Conservation (phyloP, 2,797 vertebrate genomes). For the Echiichthys vipera region DNA sequence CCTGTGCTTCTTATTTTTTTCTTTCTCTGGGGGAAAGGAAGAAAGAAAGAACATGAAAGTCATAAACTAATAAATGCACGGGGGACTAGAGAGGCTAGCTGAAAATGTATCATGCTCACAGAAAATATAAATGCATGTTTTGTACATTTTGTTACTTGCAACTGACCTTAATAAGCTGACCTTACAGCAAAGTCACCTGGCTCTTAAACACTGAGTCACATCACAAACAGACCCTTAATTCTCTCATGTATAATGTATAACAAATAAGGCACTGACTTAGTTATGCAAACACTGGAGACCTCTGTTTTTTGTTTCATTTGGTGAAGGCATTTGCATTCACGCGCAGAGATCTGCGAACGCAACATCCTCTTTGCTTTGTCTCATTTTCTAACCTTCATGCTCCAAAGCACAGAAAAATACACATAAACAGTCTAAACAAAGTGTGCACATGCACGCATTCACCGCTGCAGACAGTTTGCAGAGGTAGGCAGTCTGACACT, state of each 20-base stretch:
- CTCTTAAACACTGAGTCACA: constrained; percentile 22
- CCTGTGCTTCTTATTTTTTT: constrained; percentile 91
- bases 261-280: constrained; percentile 31
- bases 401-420: constrained; percentile 9
- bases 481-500: constrained; percentile 8
- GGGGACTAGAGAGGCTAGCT: too few species aligned
- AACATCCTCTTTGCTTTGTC: constrained; percentile 13
- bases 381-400: constrained; percentile 53
- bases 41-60: background rate
- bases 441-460: constrained; percentile 11
- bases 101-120: background rate
- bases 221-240: constrained; percentile 21
- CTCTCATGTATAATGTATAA: constrained; percentile 49
- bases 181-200: constrained; percentile 32
- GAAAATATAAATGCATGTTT: background rate
- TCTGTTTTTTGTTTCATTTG: constrained; percentile 26
- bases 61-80: background rate
- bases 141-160: background rate
- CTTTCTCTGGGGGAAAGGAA: constrained; percentile 86
- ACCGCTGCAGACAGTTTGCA: background rate
- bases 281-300: constrained; percentile 32
- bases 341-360: constrained; percentile 2
- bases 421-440: background rate
- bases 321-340: constrained; percentile 8
- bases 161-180: background rate